These are phyloP conservation scores for Ctenochaetus hawaiiensis DNA, from an alignment of 2,797 vertebrate species.

Conservation along the genomic window DNA sequence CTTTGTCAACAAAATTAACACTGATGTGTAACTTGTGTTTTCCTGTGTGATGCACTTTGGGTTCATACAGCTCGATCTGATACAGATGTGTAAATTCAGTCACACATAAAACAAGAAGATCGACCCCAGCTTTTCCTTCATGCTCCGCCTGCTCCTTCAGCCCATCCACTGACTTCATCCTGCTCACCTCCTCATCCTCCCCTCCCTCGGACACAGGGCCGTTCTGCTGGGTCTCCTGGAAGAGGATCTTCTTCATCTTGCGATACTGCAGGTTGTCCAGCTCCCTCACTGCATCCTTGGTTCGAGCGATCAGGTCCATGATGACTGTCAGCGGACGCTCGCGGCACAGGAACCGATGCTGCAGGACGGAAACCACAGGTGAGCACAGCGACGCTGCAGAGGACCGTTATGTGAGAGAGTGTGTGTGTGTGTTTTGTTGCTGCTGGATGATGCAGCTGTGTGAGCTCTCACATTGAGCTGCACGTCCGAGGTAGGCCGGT, in stretches of 20 bases:
- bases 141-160: neutral
- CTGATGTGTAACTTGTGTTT: too few species aligned
- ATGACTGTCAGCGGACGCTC: constrained; percentile 93
- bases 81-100: too few species aligned
- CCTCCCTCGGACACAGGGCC: constrained; percentile 90
- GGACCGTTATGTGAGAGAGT: too few species aligned
- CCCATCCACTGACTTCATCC: neutral
- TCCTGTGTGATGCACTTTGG: too few species aligned
- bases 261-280: constrained; percentile 96
- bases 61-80: too few species aligned
- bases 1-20: too few species aligned
- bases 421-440: too few species aligned
- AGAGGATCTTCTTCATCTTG: constrained; percentile 98
- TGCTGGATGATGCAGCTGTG: too few species aligned
- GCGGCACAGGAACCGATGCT: constrained; percentile 83
- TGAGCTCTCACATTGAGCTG: constrained; percentile 89
- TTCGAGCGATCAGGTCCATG: constrained; percentile 93
- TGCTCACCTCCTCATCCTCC: constrained; percentile 92
- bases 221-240: constrained; percentile 91
- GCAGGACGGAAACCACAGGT: constrained; percentile 15
- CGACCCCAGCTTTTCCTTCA: too few species aligned
- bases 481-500: constrained; percentile 94
- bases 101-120: too few species aligned
- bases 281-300: constrained; percentile 94
- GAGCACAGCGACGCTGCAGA: neutral